Evolutionary conservation across 2,888 invertebrate species (phyloP).

Genomic region (Lasioglossum zephyrum): DNA sequence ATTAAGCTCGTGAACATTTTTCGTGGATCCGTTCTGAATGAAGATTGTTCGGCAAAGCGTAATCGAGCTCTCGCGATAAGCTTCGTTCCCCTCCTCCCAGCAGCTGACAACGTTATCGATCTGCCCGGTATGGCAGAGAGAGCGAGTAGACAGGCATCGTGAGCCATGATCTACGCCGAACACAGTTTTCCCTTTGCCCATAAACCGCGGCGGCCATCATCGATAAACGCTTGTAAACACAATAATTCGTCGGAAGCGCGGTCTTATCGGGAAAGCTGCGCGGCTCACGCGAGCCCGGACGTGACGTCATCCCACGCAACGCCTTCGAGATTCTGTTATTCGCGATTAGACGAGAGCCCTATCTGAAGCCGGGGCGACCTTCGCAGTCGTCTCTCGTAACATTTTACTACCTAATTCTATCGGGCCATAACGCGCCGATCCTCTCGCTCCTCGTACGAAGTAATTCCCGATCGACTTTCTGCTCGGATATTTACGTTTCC

Average conservation of each 20-base stretch:
- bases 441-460: not conserved
- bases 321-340: constrained; percentile 60
- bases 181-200: constrained; percentile 42
- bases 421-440: constrained; percentile 8
- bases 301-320: constrained; percentile 55
- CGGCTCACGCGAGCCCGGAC: constrained; percentile 59
- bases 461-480: constrained; percentile 21
- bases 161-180: constrained; percentile 52
- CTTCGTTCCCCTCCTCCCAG: constrained; percentile 46
- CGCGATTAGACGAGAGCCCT: constrained; percentile 61
- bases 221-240: constrained; percentile 61
- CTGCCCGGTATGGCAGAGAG: constrained; percentile 10
- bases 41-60: constrained; percentile 41
- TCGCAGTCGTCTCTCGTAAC: constrained; percentile 37
- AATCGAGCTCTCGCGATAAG: constrained; percentile 49
- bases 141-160: constrained; percentile 45
- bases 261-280: constrained; percentile 34
- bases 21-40: constrained; percentile 12
- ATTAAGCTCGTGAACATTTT: constrained; percentile 10
- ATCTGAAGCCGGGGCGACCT: constrained; percentile 43
- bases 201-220: constrained; percentile 37
- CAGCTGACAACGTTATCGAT: constrained; percentile 52
- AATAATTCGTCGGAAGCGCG: constrained; percentile 55
- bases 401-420: constrained; percentile 51
- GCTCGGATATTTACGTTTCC: constrained; percentile 1